A percentile compares a stretch with the other conserved stretches of the same genome.
phyloP scores from a whole-genome alignment of 2,797 vertebrate genomes.

The Gymnothorax javanicus region DNA sequence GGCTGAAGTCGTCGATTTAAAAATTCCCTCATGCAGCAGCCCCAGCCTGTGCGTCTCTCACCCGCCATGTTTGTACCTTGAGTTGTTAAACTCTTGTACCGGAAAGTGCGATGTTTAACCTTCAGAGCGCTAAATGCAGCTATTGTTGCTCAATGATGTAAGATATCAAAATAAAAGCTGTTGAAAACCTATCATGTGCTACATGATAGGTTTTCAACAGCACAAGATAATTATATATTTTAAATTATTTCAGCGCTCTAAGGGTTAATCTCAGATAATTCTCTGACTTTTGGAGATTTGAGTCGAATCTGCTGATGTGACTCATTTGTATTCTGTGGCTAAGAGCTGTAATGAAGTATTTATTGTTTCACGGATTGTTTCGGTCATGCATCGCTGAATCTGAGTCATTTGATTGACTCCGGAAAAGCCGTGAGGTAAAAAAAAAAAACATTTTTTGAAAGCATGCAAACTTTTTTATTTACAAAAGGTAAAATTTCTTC shows the following conservation, averaged over 20 bases:
- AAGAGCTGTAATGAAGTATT: background rate
- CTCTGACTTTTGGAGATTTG: background rate
- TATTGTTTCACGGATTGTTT: background rate
- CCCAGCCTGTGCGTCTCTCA: background rate
- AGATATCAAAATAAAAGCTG: no score
- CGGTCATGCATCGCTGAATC: background rate
- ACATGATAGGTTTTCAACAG: no score
- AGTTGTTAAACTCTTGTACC: background rate
- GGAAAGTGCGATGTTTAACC: background rate
- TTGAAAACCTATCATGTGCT: no score
- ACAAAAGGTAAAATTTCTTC: background rate
- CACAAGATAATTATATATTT: no score
- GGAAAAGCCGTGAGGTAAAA: background rate
- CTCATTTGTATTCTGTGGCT: background rate
- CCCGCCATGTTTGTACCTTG: background rate
- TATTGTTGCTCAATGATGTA: no score
- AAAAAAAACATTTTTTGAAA: background rate
- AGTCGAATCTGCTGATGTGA: background rate
- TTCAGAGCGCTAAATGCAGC: no score
- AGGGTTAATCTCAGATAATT: no score
- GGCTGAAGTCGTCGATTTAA: background rate
- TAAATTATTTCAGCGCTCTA: no score
- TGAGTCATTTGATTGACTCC: background rate
- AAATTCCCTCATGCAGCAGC: background rate
- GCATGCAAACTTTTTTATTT: background rate